These are phyloP conservation scores for Pygocentrus nattereri DNA, from an alignment of 2,797 vertebrate genomes.

Conservation along the genomic window DNA sequence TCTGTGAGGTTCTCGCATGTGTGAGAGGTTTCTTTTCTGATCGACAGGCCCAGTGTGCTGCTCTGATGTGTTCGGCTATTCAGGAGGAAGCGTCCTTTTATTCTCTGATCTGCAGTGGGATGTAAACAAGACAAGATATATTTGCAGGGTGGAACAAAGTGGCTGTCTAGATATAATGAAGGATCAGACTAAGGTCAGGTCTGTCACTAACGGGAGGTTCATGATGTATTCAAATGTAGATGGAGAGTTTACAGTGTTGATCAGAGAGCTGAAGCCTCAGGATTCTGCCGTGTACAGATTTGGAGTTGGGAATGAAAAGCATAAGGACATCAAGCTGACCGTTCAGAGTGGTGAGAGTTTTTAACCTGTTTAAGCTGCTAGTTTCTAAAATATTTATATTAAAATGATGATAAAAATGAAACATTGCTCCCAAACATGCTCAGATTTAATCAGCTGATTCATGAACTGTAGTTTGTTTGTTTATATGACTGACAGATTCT, in stretches of 20 bases:
- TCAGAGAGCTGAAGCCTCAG: slow-evolving; percentile 18
- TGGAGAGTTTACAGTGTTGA: neutral
- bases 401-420: no score
- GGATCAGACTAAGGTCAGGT: no score
- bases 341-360: no score
- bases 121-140: neutral
- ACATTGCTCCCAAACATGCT: no score
- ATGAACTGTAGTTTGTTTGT: no score
- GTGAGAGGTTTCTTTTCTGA: no score
- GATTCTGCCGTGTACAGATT: slow-evolving; percentile 35
- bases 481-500: slow-evolving; percentile 15
- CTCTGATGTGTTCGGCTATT: slow-evolving; percentile 9
- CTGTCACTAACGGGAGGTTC: no score
- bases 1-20: no score
- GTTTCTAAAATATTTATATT: no score
- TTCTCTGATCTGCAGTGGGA: neutral
- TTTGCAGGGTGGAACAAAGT: neutral
- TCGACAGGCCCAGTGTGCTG: neutral
- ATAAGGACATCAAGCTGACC: no score
- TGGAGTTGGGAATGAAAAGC: neutral
- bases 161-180: neutral
- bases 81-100: slow-evolving; percentile 16
- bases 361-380: no score
- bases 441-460: neutral
- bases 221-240: no score